Percentiles rank a stretch among this genome's conserved stretches.
phyloP scores from a whole-genome alignment of 2,888 invertebrate genomes.

The Calameuta pallipes region DNA sequence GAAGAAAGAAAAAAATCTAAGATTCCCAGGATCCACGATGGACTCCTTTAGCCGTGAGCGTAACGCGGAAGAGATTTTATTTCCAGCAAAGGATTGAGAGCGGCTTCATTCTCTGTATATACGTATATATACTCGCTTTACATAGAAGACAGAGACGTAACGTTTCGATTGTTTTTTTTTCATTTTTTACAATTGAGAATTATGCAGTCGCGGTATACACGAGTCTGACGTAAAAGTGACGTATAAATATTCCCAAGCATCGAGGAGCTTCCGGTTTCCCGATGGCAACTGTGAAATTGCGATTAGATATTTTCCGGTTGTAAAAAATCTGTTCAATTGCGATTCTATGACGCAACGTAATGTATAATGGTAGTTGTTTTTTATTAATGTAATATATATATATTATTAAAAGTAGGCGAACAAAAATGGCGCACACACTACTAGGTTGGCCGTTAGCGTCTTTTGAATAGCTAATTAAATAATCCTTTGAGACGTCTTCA shows the following conservation, averaged over 20 bases:
- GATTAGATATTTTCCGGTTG: neutral
- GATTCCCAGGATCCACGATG: conserved; percentile 58
- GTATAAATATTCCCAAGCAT: neutral
- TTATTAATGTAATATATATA: neutral
- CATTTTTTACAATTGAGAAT: neutral
- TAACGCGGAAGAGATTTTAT: conserved; percentile 4
- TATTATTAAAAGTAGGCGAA: neutral
- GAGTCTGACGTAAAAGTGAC: neutral
- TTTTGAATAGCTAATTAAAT: conserved; percentile 59
- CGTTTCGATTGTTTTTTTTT: neutral
- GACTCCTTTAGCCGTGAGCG: conserved; percentile 3
- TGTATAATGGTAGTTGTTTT: neutral
- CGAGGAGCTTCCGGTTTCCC: neutral
- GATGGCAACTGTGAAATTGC: neutral
- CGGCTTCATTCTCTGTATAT: neutral
- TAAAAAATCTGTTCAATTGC: no score
- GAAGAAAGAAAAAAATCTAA: conserved; percentile 42
- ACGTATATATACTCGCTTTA: neutral
- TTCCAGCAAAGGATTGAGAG: neutral
- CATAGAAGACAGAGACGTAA: neutral
- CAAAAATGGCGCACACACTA: conserved; percentile 1
- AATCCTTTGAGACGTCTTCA: conserved; percentile 58
- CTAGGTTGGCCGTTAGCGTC: neutral
- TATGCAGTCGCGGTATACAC: neutral
- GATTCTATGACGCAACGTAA: neutral